Conservation (phyloP, 2,888 invertebrate genomes). For the Tupiocoris notatus region DNA sequence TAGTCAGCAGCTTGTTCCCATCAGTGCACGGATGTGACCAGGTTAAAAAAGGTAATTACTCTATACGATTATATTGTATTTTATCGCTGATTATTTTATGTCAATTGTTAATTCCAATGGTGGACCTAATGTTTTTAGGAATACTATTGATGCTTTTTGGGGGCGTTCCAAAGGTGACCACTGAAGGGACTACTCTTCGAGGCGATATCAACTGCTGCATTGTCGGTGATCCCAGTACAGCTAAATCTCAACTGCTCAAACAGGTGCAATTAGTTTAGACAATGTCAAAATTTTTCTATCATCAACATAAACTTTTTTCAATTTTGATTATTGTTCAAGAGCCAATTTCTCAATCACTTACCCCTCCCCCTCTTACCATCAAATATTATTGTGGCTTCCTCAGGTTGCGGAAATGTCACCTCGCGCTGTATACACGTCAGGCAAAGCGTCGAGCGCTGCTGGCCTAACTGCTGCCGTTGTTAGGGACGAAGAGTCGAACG, state of each 20-base stretch:
- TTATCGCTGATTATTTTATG: too few relatives aligned
- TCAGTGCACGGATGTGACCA: conserved; percentile 96
- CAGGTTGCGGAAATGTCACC: conserved; percentile 81
- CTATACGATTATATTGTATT: conserved; percentile 7
- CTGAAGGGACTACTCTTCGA: conserved; percentile 85
- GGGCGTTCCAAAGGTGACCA: conserved; percentile 91
- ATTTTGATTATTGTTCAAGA: too few relatives aligned
- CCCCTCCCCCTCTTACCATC: too few relatives aligned
- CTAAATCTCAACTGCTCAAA: conserved; percentile 95
- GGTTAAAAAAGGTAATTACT: conserved; percentile 69
- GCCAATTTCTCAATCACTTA: too few relatives aligned
- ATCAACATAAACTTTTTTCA: too few relatives aligned
- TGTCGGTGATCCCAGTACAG: conserved; percentile 98
- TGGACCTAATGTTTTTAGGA: conserved; percentile 57
- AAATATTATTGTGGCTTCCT: too few relatives aligned
- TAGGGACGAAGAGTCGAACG: conserved; percentile 93
- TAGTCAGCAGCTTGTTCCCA: conserved; percentile 90
- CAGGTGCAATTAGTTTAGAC: too few relatives aligned
- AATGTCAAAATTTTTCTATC: too few relatives aligned
- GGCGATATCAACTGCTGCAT: conserved; percentile 98
- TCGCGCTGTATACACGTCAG: conserved; percentile 95
- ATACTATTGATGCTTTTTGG: conserved; percentile 94
- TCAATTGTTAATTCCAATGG: background rate
- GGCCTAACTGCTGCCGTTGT: conserved; percentile 99
- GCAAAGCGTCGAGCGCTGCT: conserved; percentile 96